Evolutionary conservation across 2,888 invertebrate genomes (phyloP).

Genomic region (Cephus nigrinus): DNA sequence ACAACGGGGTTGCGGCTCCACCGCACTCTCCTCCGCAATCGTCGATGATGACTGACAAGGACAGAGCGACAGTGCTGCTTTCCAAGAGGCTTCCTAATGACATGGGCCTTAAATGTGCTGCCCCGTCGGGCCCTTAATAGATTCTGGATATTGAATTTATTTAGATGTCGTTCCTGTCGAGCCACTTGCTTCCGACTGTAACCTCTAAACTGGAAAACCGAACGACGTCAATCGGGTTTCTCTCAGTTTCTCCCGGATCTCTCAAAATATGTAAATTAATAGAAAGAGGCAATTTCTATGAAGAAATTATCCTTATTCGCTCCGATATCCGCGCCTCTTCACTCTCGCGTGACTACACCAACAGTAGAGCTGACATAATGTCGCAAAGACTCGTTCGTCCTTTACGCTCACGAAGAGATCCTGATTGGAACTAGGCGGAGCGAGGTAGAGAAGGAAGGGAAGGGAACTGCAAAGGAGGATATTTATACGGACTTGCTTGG

Average conservation of each 20-base stretch:
- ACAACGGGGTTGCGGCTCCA: no score
- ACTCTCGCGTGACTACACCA: not conserved
- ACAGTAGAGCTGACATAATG: no score
- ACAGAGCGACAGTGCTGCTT: no score
- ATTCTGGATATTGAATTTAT: constrained; percentile 51
- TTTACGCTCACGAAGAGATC: no score
- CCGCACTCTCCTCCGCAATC: no score
- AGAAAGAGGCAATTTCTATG: not conserved
- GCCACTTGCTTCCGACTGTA: no score
- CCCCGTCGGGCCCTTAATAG: constrained; percentile 32
- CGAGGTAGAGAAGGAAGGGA: not conserved
- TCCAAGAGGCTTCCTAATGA: no score
- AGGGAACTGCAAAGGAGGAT: constrained; percentile 13
- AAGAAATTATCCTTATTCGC: not conserved
- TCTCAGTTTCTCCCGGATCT: not conserved
- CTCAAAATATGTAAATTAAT: not conserved
- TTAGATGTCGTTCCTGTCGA: constrained; percentile 15
- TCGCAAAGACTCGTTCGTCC: no score
- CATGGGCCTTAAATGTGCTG: no score
- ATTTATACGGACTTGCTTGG: constrained; percentile 9
- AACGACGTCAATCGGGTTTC: no score
- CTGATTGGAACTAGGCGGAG: not conserved
- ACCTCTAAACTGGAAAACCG: no score
- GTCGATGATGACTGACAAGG: no score
- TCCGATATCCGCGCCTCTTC: not conserved